These are phyloP conservation scores for Zaprionus camerounensis DNA, from an alignment of 1,140 invertebrate species.

Conservation along the genomic window DNA sequence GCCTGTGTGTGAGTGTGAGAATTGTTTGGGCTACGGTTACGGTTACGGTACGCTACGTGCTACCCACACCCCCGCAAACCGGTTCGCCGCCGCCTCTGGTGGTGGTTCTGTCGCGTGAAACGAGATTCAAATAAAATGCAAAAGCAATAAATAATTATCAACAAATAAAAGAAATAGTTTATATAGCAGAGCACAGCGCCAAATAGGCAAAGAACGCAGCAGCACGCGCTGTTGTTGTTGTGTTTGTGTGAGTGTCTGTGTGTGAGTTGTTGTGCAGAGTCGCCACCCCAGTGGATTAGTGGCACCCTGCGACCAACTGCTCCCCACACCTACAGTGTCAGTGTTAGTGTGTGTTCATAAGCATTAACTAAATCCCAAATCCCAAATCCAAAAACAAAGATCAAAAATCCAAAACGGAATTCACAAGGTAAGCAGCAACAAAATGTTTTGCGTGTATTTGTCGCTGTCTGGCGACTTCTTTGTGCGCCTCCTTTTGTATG, in stretches of 20 bases:
- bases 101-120: constrained; percentile 55
- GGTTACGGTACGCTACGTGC: constrained; percentile 52
- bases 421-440: constrained; percentile 30
- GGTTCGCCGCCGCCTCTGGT: constrained; percentile 46
- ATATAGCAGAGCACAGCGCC: constrained; percentile 59
- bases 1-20: constrained; percentile 53
- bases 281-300: constrained; percentile 80
- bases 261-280: constrained; percentile 67
- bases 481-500: constrained; percentile 8
- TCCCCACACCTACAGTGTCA: constrained; percentile 52
- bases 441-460: constrained; percentile 10
- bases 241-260: constrained; percentile 45
- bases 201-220: constrained; percentile 34
- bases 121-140: constrained; percentile 59
- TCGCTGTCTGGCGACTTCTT: constrained; percentile 46
- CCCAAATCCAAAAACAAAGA: neutral
- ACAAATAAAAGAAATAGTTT: constrained; percentile 20
- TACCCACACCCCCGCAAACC: constrained; percentile 68
- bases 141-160: constrained; percentile 50
- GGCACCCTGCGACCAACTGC: constrained; percentile 69
- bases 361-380: constrained; percentile 31
- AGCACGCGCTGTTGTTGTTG: constrained; percentile 26
- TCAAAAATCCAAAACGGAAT: constrained; percentile 9
- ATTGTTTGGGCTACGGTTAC: constrained; percentile 62
- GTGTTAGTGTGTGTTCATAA: constrained; percentile 42